These are phyloP conservation scores for Eulemur mongoz DNA, from an alignment of 2,797 vertebrate species.

Conservation along the genomic window DNA sequence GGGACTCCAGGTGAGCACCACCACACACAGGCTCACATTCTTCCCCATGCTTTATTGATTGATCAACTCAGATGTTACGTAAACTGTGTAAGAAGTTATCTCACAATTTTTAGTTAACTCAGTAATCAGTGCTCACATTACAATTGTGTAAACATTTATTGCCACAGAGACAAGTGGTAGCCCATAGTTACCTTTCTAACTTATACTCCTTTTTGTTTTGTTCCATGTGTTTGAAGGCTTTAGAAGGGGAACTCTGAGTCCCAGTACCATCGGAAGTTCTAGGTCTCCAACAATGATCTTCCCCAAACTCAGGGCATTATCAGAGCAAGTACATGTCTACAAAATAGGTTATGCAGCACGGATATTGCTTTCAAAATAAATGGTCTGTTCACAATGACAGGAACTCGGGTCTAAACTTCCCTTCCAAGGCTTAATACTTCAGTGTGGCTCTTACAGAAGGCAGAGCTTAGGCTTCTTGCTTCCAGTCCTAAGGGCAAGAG, in stretches of 20 bases:
- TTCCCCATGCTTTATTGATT: background rate
- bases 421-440: background rate
- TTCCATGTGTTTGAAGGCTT: background rate
- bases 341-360: background rate
- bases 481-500: background rate
- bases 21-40: background rate
- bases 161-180: background rate
- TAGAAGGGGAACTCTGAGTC: background rate
- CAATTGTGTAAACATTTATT: background rate
- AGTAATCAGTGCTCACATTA: background rate
- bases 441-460: background rate
- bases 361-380: constrained; percentile 29
- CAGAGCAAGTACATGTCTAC: constrained; percentile 16
- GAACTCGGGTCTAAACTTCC: background rate
- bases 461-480: background rate
- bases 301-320: background rate
- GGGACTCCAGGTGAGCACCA: background rate
- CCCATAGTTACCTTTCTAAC: background rate
- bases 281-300: background rate
- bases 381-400: background rate
- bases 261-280: background rate
- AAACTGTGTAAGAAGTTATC: background rate
- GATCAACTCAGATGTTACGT: background rate
- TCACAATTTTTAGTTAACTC: background rate
- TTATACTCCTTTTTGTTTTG: background rate